Percentiles rank a stretch among this genome's conserved stretches.
Conservation (phyloP, 1,140 invertebrate genomes). For the Xylocopa sonorina region DNA sequence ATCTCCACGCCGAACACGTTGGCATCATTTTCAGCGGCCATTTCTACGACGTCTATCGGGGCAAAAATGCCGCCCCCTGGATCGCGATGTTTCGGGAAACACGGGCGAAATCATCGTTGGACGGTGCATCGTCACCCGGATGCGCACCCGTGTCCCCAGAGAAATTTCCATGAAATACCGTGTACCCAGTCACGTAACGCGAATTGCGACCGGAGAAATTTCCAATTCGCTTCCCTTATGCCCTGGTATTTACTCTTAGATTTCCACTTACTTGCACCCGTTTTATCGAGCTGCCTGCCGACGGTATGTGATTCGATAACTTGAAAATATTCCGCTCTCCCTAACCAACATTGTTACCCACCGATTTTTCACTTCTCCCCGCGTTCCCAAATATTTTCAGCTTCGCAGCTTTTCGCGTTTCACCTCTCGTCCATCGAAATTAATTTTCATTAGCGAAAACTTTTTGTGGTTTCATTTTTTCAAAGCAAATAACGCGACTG, state of each 20-base stretch:
- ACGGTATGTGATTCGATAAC: slow-evolving; percentile 43
- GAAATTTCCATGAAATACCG: slow-evolving; percentile 67
- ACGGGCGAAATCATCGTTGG: slow-evolving; percentile 33
- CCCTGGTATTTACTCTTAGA: slow-evolving; percentile 54
- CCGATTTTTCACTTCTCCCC: too few species aligned
- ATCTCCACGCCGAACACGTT: not conserved
- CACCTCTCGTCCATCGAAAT: too few species aligned
- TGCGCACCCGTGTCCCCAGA: slow-evolving; percentile 37
- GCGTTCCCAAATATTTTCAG: too few species aligned
- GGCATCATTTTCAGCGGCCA: not conserved
- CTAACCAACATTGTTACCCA: too few species aligned
- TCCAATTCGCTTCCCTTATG: slow-evolving; percentile 57
- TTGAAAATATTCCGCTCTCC: slow-evolving; percentile 40
- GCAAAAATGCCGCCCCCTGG: not conserved
- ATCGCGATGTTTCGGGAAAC: slow-evolving; percentile 12
- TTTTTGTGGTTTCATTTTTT: too few species aligned
- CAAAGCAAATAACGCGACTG: too few species aligned
- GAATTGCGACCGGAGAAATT: slow-evolving; percentile 62
- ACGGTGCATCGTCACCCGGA: slow-evolving; percentile 33
- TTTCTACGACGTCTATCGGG: too few species aligned
- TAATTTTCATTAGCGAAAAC: too few species aligned
- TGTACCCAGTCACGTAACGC: slow-evolving; percentile 59
- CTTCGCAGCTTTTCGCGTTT: too few species aligned
- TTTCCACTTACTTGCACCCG: slow-evolving; percentile 61
- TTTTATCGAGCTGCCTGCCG: slow-evolving; percentile 13